Percentiles rank a stretch among this genome's conserved stretches.
phyloP scores from a whole-genome alignment of 2,797 vertebrate genomes.

The Lophotriccus pileatus region DNA sequence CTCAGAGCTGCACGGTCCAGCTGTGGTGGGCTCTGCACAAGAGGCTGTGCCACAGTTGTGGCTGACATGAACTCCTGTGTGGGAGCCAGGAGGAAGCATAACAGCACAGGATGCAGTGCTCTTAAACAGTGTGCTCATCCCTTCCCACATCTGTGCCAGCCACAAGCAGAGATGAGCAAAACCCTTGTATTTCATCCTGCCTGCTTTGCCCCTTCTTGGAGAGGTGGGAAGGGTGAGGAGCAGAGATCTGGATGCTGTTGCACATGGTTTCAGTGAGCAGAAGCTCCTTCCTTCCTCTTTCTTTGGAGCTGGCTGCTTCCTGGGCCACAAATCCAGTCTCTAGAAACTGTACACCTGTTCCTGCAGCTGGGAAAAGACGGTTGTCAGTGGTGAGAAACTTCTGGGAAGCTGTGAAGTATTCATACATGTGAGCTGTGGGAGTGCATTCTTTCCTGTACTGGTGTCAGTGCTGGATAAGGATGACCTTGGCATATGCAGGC shows the following conservation, averaged over 20 bases:
- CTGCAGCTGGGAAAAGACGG: not conserved
- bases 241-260: not conserved
- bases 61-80: not conserved
- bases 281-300: not conserved
- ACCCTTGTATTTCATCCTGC: not conserved
- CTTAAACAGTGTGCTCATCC: not conserved
- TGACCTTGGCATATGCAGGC: not conserved
- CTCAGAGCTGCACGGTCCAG: not conserved
- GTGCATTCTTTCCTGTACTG: accelerated
- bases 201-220: not conserved
- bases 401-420: not conserved
- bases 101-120: accelerated
- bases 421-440: not conserved
- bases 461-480: not conserved
- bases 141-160: not conserved
- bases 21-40: accelerated
- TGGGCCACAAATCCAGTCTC: not conserved
- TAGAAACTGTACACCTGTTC: not conserved
- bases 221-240: not conserved
- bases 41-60: accelerated
- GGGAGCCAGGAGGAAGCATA: not conserved
- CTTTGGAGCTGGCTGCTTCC: not conserved
- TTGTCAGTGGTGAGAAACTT: not conserved
- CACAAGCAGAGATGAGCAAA: not conserved
- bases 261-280: not conserved